These are phyloP conservation scores for Sebastes minor DNA, from an alignment of 2,797 vertebrate genomes.

Conservation along the genomic window DNA sequence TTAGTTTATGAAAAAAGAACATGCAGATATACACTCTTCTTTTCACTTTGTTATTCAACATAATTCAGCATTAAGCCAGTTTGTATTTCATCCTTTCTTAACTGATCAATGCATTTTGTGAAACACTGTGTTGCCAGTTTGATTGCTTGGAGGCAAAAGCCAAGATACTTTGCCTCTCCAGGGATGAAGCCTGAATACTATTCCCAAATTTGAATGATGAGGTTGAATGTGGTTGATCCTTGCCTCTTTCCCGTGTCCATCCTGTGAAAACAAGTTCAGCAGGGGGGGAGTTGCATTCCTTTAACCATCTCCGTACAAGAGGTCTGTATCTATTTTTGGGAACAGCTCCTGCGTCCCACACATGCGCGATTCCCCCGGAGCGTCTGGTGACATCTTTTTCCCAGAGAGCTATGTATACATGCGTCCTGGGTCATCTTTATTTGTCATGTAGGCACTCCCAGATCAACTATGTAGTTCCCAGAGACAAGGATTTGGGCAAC, in stretches of 20 bases:
- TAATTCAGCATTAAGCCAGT: neutral
- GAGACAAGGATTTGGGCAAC: slow-evolving; percentile 30
- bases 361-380: slow-evolving; percentile 74
- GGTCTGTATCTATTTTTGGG: slow-evolving; percentile 74
- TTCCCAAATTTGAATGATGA: slow-evolving; percentile 6
- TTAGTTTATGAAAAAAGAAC: neutral
- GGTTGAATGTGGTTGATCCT: slow-evolving; percentile 1
- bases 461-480: slow-evolving; percentile 61
- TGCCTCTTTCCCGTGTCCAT: slow-evolving; percentile 58
- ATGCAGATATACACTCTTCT: neutral
- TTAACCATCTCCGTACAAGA: slow-evolving; percentile 53
- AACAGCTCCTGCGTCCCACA: slow-evolving; percentile 68
- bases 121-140: neutral
- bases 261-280: slow-evolving; percentile 58
- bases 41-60: neutral
- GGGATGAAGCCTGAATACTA: slow-evolving; percentile 9
- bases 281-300: slow-evolving; percentile 65
- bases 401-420: slow-evolving; percentile 76
- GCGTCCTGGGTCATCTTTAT: slow-evolving; percentile 64
- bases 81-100: neutral
- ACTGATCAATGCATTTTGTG: neutral
- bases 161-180: slow-evolving; percentile 8
- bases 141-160: neutral
- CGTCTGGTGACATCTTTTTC: slow-evolving; percentile 74
- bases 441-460: slow-evolving; percentile 56